Evolutionary conservation across 2,888 invertebrate species (phyloP), one percentile per base, ranked within the genome.

Genomic region (Allacma fusca): DNA sequence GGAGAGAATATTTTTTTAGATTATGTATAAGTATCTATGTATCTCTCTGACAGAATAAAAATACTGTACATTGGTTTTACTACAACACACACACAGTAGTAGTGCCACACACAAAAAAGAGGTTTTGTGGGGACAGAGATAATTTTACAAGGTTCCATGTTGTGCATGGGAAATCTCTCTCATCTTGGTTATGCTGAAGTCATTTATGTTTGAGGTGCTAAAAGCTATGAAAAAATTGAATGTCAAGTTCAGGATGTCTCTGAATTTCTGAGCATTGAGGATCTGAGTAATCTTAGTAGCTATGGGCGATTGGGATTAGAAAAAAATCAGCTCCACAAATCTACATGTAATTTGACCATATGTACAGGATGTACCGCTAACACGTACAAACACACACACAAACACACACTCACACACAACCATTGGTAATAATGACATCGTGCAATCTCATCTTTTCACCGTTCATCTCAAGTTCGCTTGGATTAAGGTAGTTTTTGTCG

Each of bases 161-260:
- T 50, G 50, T 50, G 50, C 50, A 50, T 50, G 50, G 19, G 19
- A 50, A 50, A 40, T 40, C 40, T 40, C 13, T 50, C n/a, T 50
- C 34, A 34, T 34, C 34, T 34, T 34, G 34, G 4, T 9, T 34
- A 7, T 34, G 4, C 34, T 34, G 34, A 34, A 9, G 5, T 2
- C 50, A 2, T 19, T 19, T 9, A 5, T 13, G 4, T 50, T 13
- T 44, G 16, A 72, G 72, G 72, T 72, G 72, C 62, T 72, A 71
- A 57, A 50, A 68, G 23, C 21, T 29, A 28, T 28, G 16, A 43
- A 43, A 43, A 68, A 40, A 59, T 72, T 72, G 72, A 72, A 21
- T 72, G 72, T 72, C 72, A 72, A 72, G 72, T 72, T 72, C 72
- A 72, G 72, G 72, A 72, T 72, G 72, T 72, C 34, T 64, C 12